Conservation (phyloP, 2,113 vertebrate species). For the Cyprinodon brontotheroides region DNA sequence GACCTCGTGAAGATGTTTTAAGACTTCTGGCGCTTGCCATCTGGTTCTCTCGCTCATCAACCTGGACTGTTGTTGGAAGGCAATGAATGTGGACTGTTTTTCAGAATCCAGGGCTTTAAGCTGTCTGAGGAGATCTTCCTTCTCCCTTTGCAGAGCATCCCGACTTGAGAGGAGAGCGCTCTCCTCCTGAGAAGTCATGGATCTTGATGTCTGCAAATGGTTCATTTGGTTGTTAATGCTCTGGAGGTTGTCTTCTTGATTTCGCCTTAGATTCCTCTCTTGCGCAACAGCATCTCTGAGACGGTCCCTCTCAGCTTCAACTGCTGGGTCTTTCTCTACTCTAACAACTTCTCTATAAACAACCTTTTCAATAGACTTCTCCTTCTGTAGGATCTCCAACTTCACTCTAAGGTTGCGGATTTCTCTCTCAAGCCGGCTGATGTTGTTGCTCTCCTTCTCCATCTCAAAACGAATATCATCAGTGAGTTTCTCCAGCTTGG, state of each 20-base stretch:
- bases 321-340: constrained; percentile 88
- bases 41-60: constrained; percentile 84
- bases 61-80: constrained; percentile 86
- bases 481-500: constrained; percentile 83
- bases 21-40: constrained; percentile 82
- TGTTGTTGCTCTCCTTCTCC: constrained; percentile 81
- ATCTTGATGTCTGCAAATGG: constrained; percentile 79
- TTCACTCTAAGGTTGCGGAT: constrained; percentile 84
- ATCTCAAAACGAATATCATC: constrained; percentile 78
- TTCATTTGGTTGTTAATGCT: constrained; percentile 78
- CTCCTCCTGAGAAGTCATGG: constrained; percentile 83
- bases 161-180: constrained; percentile 71
- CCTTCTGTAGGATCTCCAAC: constrained; percentile 86
- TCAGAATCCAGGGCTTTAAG: constrained; percentile 82
- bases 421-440: constrained; percentile 84
- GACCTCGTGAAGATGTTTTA: constrained; percentile 82
- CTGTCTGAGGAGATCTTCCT: constrained; percentile 78
- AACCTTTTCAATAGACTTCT: constrained; percentile 89
- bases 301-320: constrained; percentile 86
- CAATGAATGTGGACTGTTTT: constrained; percentile 80
- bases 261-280: constrained; percentile 81
- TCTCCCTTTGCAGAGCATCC: constrained; percentile 80
- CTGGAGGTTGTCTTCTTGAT: constrained; percentile 81
- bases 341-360: constrained; percentile 95
- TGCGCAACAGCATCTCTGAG: constrained; percentile 83